Conservation (phyloP, 2,888 invertebrate genomes). For the Aspidiotus destructor region DNA sequence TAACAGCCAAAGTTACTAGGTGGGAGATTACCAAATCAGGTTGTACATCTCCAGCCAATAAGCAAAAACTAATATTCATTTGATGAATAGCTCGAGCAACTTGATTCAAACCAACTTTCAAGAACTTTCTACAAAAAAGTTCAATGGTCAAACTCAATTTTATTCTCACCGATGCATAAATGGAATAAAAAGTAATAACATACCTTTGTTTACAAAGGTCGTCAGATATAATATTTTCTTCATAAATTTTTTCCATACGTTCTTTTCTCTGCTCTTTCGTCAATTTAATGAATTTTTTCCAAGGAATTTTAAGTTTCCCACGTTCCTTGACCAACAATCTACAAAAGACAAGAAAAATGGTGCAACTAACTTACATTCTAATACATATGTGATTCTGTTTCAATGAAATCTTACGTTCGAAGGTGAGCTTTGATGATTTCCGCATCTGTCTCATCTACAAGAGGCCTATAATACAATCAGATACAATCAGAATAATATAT, state of each 20-base stretch:
- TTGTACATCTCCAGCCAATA: constrained; percentile 21
- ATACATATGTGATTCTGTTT: neutral
- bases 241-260: constrained; percentile 3
- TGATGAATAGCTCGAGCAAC: constrained; percentile 18
- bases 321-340: constrained; percentile 1
- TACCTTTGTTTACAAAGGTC: constrained; percentile 12
- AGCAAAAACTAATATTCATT: constrained; percentile 7
- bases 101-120: constrained; percentile 17
- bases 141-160: neutral
- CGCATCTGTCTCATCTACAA: too few species aligned
- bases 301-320: constrained; percentile 12
- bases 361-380: neutral
- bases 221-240: constrained; percentile 7
- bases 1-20: constrained; percentile 7
- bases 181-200: neutral
- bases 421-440: neutral
- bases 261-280: constrained; percentile 13
- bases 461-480: neutral
- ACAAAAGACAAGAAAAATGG: neutral
- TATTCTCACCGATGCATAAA: neutral
- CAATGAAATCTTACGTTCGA: neutral
- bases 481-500: neutral
- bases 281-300: constrained; percentile 15
- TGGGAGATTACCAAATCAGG: constrained; percentile 7
- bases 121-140: constrained; percentile 9